A percentile compares a stretch with the other conserved stretches of the same genome.
These are phyloP conservation scores for Myiothlypis coronata DNA, from an alignment of 2,797 vertebrate species.

Conservation along the genomic window DNA sequence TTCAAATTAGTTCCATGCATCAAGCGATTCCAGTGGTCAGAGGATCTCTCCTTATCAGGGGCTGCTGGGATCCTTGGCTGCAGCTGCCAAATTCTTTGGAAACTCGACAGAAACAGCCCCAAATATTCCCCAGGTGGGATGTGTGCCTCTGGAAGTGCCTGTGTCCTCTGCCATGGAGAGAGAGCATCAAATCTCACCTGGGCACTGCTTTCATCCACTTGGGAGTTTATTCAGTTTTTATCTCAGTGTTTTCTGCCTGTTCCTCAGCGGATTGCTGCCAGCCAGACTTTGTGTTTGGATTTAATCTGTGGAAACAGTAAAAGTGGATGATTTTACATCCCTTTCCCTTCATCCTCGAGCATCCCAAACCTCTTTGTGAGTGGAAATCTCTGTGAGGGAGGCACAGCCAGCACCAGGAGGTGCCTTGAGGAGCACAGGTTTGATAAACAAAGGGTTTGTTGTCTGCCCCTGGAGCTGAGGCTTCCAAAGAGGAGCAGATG, in stretches of 20 bases:
- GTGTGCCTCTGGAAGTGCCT: neutral
- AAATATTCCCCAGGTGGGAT: neutral
- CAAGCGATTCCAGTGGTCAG: neutral
- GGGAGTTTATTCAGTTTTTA: neutral
- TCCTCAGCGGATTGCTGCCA: neutral
- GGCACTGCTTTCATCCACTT: fast-evolving
- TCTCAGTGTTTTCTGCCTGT: neutral
- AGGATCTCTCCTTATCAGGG: neutral
- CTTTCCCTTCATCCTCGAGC: fast-evolving
- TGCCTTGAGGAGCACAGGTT: neutral
- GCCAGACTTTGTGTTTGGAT: neutral
- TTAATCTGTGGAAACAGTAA: neutral
- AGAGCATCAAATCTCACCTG: neutral
- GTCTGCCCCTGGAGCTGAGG: neutral
- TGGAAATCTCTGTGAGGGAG: neutral
- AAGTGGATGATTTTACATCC: neutral
- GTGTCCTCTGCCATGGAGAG: neutral
- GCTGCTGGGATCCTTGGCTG: neutral
- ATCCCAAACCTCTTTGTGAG: neutral
- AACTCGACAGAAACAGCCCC: neutral
- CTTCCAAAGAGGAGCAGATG: neutral
- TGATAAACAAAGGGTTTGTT: neutral
- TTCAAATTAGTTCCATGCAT: neutral
- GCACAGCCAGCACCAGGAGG: neutral
- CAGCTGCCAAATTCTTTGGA: neutral